Conservation (phyloP, 2,888 invertebrate genomes). For the Rhagonycha lutea region DNA sequence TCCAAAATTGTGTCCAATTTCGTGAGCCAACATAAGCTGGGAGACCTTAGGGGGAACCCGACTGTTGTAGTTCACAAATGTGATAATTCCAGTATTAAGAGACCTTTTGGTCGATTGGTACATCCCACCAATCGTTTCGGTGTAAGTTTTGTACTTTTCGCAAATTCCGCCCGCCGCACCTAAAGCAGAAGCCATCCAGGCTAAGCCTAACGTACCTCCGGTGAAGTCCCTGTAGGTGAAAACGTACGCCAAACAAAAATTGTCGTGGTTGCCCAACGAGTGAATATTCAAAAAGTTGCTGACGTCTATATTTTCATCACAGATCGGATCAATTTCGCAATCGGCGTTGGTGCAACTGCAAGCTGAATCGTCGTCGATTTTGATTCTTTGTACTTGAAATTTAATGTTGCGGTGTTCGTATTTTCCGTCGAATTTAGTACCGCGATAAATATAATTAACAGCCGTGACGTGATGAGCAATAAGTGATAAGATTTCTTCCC, state of each 20-base stretch:
- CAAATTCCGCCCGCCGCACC: constrained; percentile 99
- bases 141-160: constrained; percentile 96
- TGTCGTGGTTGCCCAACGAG: constrained; percentile 95
- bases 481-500: constrained; percentile 95
- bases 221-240: constrained; percentile 98
- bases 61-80: constrained; percentile 97
- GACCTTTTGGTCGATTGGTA: constrained; percentile 93
- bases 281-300: constrained; percentile 98
- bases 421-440: constrained; percentile 91
- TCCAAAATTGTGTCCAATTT: constrained; percentile 98
- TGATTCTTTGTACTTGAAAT: constrained; percentile 91
- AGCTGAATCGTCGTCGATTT: constrained; percentile 87
- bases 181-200: constrained; percentile 98
- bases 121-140: constrained; percentile 92
- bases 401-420: constrained; percentile 90
- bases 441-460: constrained; percentile 95
- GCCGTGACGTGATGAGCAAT: constrained; percentile 99
- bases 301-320: constrained; percentile 96
- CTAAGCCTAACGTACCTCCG: constrained; percentile 95
- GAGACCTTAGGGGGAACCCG: constrained; percentile 97
- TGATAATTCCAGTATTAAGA: constrained; percentile 97
- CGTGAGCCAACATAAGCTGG: constrained; percentile 96
- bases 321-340: constrained; percentile 82
- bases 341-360: constrained; percentile 67
- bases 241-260: constrained; percentile 98